Conservation (phyloP, 2,888 invertebrate genomes). For the Eilema caniola region DNA sequence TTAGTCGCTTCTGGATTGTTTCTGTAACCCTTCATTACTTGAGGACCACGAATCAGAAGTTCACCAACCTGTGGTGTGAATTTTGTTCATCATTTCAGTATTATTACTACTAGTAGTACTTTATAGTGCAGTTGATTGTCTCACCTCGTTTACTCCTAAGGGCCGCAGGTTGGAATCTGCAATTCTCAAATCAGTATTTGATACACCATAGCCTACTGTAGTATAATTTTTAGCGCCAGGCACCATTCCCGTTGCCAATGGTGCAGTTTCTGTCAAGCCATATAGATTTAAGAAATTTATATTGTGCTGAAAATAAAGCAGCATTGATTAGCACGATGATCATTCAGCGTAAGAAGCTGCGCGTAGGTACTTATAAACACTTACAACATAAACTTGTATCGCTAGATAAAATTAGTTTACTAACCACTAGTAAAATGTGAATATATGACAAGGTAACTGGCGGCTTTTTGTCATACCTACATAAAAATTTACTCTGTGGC, state of each 20-base stretch:
- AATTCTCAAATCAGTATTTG: slow-evolving; percentile 88
- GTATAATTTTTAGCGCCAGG: slow-evolving; percentile 58
- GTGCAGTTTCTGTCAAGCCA: slow-evolving; percentile 91
- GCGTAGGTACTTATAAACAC: neutral
- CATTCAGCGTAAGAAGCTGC: neutral
- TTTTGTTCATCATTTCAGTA: neutral
- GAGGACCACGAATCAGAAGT: slow-evolving; percentile 87
- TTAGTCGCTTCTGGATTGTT: slow-evolving; percentile 91
- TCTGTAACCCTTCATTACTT: slow-evolving; percentile 93
- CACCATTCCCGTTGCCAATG: slow-evolving; percentile 78
- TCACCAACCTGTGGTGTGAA: slow-evolving; percentile 68
- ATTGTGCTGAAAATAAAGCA: slow-evolving; percentile 54
- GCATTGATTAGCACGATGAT: neutral
- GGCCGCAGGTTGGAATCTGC: slow-evolving; percentile 64
- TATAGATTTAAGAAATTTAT: slow-evolving; percentile 82
- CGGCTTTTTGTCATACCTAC: neutral
- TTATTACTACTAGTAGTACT: no score
- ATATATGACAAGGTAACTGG: neutral
- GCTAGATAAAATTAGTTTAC: neutral
- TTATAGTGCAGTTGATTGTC: neutral
- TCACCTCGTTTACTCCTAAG: slow-evolving; percentile 84
- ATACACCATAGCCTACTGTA: slow-evolving; percentile 86
- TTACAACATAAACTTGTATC: neutral
- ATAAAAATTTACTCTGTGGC: neutral
- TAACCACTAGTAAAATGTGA: neutral